These are phyloP conservation scores for Channa striata DNA, from an alignment of 2,797 vertebrate species.

Conservation along the genomic window DNA sequence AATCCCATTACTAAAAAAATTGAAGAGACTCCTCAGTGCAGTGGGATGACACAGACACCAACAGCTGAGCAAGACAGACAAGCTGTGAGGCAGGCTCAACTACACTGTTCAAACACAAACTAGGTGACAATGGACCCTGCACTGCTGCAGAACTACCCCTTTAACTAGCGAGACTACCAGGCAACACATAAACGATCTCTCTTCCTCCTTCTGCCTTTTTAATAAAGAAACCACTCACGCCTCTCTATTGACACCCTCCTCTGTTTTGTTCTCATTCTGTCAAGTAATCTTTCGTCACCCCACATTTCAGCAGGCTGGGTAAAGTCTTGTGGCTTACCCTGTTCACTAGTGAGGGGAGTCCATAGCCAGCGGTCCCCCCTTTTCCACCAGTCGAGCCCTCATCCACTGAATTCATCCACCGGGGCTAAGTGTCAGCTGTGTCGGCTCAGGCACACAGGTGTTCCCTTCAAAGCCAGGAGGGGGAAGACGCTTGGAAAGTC, in stretches of 20 bases:
- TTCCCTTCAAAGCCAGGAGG: constrained; percentile 51
- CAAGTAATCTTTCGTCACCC: constrained; percentile 46
- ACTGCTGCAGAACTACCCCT: constrained; percentile 16
- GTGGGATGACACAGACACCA: constrained; percentile 43
- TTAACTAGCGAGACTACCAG: constrained; percentile 27
- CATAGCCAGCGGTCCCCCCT: constrained; percentile 67
- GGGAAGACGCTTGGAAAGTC: constrained; percentile 63
- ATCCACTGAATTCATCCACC: constrained; percentile 75
- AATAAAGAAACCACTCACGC: constrained; percentile 3
- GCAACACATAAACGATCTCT: constrained; percentile 10
- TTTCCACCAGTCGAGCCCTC: constrained; percentile 58
- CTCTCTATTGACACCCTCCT: constrained; percentile 11
- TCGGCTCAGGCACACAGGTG: constrained; percentile 61
- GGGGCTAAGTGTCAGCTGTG: constrained; percentile 51
- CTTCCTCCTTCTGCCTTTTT: constrained; percentile 2
- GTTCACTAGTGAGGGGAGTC: constrained; percentile 74
- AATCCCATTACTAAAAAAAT: constrained; percentile 68
- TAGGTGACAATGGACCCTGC: constrained; percentile 67
- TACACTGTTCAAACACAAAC: constrained; percentile 45
- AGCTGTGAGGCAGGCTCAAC: constrained; percentile 56
- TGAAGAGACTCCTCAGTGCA: constrained; percentile 20
- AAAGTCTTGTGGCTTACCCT: constrained; percentile 72
- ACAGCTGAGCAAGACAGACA: constrained; percentile 61
- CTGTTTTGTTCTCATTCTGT: constrained; percentile 62
- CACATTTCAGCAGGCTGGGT: constrained; percentile 41